These are phyloP conservation scores for Helogale parvula DNA, from an alignment of 2,113 vertebrate genomes.

Conservation along the genomic window DNA sequence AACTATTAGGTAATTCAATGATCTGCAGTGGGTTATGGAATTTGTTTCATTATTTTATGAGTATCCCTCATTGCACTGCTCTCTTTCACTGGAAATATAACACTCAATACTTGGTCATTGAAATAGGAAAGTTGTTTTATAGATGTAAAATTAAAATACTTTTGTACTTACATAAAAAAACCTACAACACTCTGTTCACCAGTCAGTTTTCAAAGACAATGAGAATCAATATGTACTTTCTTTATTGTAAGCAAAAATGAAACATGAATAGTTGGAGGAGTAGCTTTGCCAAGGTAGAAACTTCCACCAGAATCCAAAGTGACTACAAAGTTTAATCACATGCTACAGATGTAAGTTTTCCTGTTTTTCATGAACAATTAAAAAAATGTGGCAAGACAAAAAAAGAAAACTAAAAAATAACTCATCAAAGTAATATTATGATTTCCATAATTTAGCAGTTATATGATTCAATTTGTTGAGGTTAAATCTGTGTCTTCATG, in stretches of 20 bases:
- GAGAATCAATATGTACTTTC: neutral
- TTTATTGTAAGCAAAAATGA: neutral
- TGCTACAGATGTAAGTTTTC: neutral
- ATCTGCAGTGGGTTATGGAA: neutral
- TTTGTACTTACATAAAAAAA: neutral
- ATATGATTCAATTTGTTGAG: neutral
- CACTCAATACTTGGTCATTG: neutral
- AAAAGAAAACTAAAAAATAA: slow-evolving; percentile 3
- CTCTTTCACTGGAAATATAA: neutral
- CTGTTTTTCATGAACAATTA: neutral
- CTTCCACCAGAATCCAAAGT: neutral
- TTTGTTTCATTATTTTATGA: neutral
- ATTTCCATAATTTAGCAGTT: neutral
- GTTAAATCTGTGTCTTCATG: neutral
- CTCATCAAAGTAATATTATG: neutral
- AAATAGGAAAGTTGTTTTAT: neutral
- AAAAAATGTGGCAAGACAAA: neutral
- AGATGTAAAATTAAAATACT: neutral
- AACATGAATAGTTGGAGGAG: neutral
- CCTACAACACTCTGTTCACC: neutral
- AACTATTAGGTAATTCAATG: neutral
- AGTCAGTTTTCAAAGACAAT: neutral
- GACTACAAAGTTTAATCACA: neutral
- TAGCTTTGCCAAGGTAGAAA: neutral
- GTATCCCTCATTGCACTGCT: neutral